Conservation (phyloP, 2,113 vertebrate genomes). For the Oreochromis spilurus region DNA sequence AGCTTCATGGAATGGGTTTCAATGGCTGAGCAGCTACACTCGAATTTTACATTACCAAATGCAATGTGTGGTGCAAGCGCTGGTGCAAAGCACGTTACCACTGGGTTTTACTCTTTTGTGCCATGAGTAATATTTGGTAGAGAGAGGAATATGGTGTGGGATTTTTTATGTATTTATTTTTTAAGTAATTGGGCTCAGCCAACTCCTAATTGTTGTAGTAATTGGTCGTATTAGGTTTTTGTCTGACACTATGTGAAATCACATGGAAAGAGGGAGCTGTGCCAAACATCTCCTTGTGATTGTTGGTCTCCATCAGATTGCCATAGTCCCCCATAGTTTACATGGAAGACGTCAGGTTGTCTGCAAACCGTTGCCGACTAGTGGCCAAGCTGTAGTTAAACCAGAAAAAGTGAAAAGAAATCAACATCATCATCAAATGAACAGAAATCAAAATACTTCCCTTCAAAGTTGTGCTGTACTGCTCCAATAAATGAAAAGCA, state of each 20-base stretch:
- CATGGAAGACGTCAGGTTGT: neutral
- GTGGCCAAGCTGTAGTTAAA: neutral
- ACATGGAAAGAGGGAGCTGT: fast-evolving
- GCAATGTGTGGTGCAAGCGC: no score
- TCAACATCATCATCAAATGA: neutral
- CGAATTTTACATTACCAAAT: no score
- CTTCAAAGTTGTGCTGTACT: neutral
- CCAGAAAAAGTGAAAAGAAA: neutral
- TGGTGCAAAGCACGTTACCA: no score
- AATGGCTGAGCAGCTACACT: no score
- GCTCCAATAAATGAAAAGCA: neutral
- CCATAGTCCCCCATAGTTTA: neutral
- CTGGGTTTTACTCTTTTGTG: no score
- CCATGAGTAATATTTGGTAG: neutral
- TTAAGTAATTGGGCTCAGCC: neutral
- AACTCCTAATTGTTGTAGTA: neutral
- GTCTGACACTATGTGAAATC: neutral
- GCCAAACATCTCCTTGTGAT: neutral
- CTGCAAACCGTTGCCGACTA: neutral
- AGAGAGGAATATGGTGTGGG: neutral
- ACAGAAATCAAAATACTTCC: neutral
- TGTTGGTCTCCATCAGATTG: neutral
- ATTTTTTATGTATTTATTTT: neutral
- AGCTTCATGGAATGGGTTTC: no score
- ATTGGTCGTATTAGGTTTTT: neutral